These are phyloP conservation scores for Itoplectis maculator DNA, from an alignment of 2,888 invertebrate species.

Conservation along the genomic window DNA sequence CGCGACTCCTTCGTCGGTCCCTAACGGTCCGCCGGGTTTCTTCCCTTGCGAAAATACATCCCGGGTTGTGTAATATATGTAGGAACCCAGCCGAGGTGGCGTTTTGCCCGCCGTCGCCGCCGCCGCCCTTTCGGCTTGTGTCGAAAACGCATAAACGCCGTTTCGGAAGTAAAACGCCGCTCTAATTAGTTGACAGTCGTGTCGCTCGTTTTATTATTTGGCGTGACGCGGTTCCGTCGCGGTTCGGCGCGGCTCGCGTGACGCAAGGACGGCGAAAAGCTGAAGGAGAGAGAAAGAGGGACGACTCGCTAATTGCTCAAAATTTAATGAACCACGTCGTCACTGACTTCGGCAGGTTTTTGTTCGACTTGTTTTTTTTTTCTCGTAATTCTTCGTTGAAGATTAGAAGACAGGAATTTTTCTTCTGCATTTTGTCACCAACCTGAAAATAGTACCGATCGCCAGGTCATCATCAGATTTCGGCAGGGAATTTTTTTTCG, in stretches of 20 bases:
- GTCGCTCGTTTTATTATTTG: slow-evolving; percentile 55
- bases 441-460: too few species aligned
- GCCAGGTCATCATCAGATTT: too few species aligned
- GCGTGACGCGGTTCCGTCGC: slow-evolving; percentile 38
- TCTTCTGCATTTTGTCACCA: too few species aligned
- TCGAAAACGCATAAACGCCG: slow-evolving; percentile 68
- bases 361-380: not conserved
- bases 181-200: slow-evolving; percentile 72
- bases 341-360: slow-evolving; percentile 41
- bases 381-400: not conserved
- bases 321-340: slow-evolving; percentile 71
- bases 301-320: slow-evolving; percentile 72
- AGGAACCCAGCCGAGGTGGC: slow-evolving; percentile 9
- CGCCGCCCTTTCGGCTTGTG: slow-evolving; percentile 24
- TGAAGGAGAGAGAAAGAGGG: not conserved
- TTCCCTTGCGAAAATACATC: slow-evolving; percentile 37
- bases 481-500: too few species aligned
- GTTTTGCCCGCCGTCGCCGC: too few species aligned
- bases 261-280: slow-evolving; percentile 30
- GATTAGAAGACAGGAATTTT: too few species aligned
- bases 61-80: slow-evolving; percentile 61
- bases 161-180: slow-evolving; percentile 74
- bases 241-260: slow-evolving; percentile 38
- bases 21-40: slow-evolving; percentile 18
- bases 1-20: slow-evolving; percentile 40